Evolutionary conservation across 2,113 vertebrate genomes (phyloP).

Genomic region (Cheirogaleus medius): DNA sequence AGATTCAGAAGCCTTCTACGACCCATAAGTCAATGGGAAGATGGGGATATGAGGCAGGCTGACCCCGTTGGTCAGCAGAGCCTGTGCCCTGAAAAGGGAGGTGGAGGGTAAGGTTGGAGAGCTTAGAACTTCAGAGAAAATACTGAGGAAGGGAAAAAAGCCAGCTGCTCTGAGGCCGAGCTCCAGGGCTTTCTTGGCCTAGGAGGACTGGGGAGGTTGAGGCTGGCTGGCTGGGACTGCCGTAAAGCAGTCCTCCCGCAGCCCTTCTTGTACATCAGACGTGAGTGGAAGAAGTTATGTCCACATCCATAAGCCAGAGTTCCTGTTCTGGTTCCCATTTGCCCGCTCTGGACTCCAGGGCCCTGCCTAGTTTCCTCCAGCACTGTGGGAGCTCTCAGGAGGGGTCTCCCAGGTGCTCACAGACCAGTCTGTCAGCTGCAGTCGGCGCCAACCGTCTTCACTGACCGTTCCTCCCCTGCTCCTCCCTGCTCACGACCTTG

Average conservation of each 20-base stretch:
- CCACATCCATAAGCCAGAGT: background rate
- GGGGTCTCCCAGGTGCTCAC: background rate
- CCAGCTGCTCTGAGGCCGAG: background rate
- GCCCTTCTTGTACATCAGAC: background rate
- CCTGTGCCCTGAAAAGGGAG: background rate
- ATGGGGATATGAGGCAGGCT: background rate
- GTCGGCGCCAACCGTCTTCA: background rate
- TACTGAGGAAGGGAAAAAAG: too few relatives aligned
- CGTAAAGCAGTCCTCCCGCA: too few relatives aligned
- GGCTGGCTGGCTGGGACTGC: background rate
- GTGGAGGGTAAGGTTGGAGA: background rate
- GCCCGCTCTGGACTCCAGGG: background rate
- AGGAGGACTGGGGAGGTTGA: background rate
- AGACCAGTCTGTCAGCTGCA: background rate
- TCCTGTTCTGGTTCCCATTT: background rate
- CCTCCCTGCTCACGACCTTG: background rate
- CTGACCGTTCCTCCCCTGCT: rapidly evolving
- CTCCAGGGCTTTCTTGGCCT: background rate
- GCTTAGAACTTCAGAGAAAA: background rate
- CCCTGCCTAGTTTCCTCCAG: background rate
- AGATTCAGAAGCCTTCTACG: background rate
- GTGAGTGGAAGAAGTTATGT: background rate
- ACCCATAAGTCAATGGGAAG: background rate
- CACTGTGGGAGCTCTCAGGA: background rate
- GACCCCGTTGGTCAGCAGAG: background rate